Base-by-base conservation (phyloP, 1,140 invertebrate genomes). In the Ephestia elutella region DNA sequence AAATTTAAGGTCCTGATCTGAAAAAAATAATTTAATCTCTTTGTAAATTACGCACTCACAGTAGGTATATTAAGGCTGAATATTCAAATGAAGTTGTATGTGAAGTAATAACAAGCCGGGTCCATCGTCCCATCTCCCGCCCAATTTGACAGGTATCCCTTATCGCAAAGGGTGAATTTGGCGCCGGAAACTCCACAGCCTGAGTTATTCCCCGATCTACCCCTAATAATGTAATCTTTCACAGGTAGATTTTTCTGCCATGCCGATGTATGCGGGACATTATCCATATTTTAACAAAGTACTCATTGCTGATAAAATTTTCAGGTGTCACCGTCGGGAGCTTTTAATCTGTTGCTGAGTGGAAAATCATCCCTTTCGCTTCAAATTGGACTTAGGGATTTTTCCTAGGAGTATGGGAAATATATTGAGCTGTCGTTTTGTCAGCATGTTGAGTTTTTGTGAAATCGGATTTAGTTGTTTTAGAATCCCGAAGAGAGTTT, bases 221-320 rank as follows among this genome's bases (percentile, higher is more conserved):
- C 50, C 50, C 18, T 25, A 53, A 53, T 53, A 25, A 53, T 21
- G 20, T 53, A 53, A 25, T 53, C 50, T 53, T 53, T 53, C 20
- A 53, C 20, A n/a, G 5, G 18, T 50, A 3, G 13, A 50, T 50
- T 50, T 50, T 44, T 44, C 38, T 17, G 38, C 38, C n/a, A 44
- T 5, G 4, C 30, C 11, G 9, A 32, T 32, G 30, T 32, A 44
- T 44, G 38, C 38, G 38, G 38, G 38, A 44, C n/a, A 15, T 15
- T 32, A 32, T 10, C 13, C 38, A 44, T 44, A 15, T 44, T 44
- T 44, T 44, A 44, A 44, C 15, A 9, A 32, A 28, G 32, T 38
- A 44, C 5, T 15, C 38, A 44, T 44, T 44, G 15, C 38, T 44
- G 38, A 44, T 5, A 15, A 32, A 32, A 32, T 32, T 32, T 5